These are phyloP conservation scores for Coracopsis vasa DNA, from an alignment of 2,113 vertebrate genomes.

Conservation along the genomic window DNA sequence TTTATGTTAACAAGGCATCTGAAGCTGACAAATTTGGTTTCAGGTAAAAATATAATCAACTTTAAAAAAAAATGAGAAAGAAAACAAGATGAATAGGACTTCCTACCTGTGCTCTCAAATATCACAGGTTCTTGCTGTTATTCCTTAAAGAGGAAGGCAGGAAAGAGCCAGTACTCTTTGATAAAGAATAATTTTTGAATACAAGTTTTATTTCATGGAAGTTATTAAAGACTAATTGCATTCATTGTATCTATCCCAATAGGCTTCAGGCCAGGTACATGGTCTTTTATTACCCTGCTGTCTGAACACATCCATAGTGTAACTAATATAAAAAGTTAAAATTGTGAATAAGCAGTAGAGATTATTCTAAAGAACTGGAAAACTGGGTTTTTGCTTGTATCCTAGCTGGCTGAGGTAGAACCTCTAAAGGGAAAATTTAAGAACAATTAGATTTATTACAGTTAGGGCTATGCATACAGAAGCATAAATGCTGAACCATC, in stretches of 20 bases:
- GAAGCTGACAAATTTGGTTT: constrained; percentile 4
- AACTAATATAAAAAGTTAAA: neutral
- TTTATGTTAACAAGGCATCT: constrained; percentile 59
- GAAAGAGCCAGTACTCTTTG: neutral
- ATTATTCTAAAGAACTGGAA: neutral
- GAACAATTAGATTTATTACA: neutral
- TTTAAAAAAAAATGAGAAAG: neutral
- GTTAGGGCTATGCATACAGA: neutral
- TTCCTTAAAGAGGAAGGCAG: neutral
- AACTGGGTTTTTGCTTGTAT: neutral
- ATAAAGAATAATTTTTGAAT: neutral
- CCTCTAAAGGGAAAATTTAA: neutral
- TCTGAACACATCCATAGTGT: neutral
- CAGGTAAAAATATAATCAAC: neutral
- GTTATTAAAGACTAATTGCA: neutral
- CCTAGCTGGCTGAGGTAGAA: neutral
- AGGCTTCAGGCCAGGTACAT: neutral
- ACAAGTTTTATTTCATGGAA: neutral
- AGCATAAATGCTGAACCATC: neutral
- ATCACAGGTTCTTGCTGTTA: neutral
- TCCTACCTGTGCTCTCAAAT: neutral
- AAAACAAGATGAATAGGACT: neutral
- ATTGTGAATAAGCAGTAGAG: neutral
- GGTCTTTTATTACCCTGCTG: neutral
- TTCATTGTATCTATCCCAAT: neutral